These are phyloP conservation scores for Scaptodrosophila lebanonensis DNA, from an alignment of 1,140 invertebrate species.

Conservation along the genomic window DNA sequence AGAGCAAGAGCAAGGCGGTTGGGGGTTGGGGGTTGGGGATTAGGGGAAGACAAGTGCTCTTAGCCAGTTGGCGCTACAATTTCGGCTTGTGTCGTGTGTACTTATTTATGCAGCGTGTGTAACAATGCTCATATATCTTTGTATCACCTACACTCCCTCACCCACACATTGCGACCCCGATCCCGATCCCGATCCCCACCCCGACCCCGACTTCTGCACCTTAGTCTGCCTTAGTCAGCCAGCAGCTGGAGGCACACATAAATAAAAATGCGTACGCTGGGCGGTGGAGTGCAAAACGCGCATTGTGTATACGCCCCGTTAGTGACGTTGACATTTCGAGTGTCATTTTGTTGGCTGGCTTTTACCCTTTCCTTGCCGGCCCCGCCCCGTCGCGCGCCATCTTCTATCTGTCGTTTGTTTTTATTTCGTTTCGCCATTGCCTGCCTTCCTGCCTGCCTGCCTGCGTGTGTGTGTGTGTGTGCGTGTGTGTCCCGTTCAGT, in stretches of 20 bases:
- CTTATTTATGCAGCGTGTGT: slow-evolving; percentile 33
- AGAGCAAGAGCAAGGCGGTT: no score
- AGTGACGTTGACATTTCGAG: slow-evolving; percentile 65
- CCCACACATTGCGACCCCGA: neutral
- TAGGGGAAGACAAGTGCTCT: no score
- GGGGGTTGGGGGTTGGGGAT: no score
- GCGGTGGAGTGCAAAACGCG: slow-evolving; percentile 4
- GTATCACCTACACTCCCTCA: slow-evolving; percentile 4
- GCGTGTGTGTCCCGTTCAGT: no score
- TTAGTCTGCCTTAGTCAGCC: neutral
- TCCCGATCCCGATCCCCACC: neutral
- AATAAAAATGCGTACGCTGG: slow-evolving; percentile 12
- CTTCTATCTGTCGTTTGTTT: slow-evolving; percentile 10
- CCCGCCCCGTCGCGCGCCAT: slow-evolving; percentile 12
- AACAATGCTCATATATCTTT: slow-evolving; percentile 45
- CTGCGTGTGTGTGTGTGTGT: no score
- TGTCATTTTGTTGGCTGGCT: slow-evolving; percentile 44
- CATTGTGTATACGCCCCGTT: slow-evolving; percentile 28
- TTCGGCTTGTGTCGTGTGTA: neutral
- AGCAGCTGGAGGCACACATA: neutral
- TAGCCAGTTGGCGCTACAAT: neutral
- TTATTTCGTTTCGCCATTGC: no score
- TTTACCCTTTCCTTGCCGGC: neutral
- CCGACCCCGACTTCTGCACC: neutral
- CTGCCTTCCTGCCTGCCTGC: no score